Evolutionary conservation across 2,797 vertebrate species (phyloP), one percentile per base, ranked within the genome.

Genomic region (Spheniscus humboldti): DNA sequence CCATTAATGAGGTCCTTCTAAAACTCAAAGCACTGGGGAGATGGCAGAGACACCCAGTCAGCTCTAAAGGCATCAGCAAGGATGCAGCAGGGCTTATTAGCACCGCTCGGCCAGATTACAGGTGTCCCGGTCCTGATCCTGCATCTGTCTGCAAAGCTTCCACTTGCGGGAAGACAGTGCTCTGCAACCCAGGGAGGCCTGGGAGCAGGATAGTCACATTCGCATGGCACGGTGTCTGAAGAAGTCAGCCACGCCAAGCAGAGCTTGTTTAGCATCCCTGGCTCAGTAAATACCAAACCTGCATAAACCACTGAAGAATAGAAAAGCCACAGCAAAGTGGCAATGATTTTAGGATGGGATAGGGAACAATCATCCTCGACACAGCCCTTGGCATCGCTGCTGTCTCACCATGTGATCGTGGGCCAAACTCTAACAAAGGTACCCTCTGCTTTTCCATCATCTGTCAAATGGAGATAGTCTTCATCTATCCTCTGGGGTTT

Each of bases 401-500:
- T 60, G 31, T 59, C 76, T 78, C 69, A 55, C 24, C 71, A 35
- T 55, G 30, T 77, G 67, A 86, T 64, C 56, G 45, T 47, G 43
- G 53, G 82, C 85, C 82, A 90, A 88, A 88, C 35, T 80, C 78
- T 81, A 81, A 81, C 71, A 90, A 88, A 86, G 48, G 41, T 75
- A 57, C 24, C 64, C 64, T 90, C 67, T 91, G 87, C 24, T 93
- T 84, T 90, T 84, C 74, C 74, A 76, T 82, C 45, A 45, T 76
- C 87, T 90, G 73, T 84, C 88, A 76, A 91, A 80, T n/a, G 62
- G 48, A 92, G 73, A 88, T 92, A 95, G 85, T 63, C 92, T 88
- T 86, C 73, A 86, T 68, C 71, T 94, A 11, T 84, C 52, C 90
- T 92, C 74, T 88, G 84, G 67, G 88, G 63, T 78, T 86, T 86